Evolutionary conservation across 1,140 invertebrate species (phyloP).

Genomic region (Drusus annulatus): DNA sequence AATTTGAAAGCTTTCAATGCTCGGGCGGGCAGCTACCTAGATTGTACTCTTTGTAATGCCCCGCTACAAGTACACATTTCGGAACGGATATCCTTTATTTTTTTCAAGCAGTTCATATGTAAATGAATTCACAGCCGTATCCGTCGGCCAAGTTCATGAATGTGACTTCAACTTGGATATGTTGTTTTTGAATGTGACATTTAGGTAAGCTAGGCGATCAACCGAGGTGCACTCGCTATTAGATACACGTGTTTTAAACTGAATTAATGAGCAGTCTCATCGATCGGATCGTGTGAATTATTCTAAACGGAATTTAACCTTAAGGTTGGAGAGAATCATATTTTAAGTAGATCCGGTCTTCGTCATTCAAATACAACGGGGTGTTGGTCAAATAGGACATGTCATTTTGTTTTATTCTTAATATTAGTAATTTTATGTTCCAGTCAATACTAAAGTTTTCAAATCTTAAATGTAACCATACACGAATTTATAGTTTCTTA

Average conservation of each 20-base stretch:
- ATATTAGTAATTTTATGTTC: no score
- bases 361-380: no score
- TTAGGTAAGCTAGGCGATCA: slow-evolving; percentile 30
- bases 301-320: no score
- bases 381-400: no score
- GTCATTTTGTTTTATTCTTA: no score
- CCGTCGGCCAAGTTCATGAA: slow-evolving; percentile 30
- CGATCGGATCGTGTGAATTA: no score
- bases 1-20: neutral
- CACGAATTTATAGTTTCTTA: no score
- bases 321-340: no score
- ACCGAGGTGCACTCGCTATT: slow-evolving; percentile 2
- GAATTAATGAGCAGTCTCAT: no score
- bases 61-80: slow-evolving; percentile 19
- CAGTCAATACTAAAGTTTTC: no score
- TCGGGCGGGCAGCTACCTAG: neutral
- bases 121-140: slow-evolving; percentile 46
- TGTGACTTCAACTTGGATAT: slow-evolving; percentile 17
- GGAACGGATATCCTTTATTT: slow-evolving; percentile 52
- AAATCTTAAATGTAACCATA: no score
- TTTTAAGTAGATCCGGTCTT: no score
- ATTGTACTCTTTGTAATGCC: slow-evolving; percentile 3
- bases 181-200: slow-evolving; percentile 34
- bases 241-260: slow-evolving; percentile 4
- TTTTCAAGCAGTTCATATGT: slow-evolving; percentile 45